Base-by-base conservation (phyloP, 1,140 invertebrate species). In the Pseudomyrmex dendroicus region DNA sequence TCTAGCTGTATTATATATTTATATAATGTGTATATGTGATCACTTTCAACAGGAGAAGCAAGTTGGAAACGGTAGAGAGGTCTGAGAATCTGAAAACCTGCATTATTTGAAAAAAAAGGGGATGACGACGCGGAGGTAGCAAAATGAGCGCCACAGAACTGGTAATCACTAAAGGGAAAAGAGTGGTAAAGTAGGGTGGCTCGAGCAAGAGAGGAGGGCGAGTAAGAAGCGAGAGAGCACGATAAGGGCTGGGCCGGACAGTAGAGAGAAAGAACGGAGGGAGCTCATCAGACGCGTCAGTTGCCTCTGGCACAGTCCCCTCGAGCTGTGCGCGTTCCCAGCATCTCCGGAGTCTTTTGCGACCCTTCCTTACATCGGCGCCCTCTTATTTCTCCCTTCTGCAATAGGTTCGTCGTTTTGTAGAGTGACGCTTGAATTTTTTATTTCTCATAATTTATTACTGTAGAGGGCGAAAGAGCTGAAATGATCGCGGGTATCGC, bases 211-310 rank as follows among this genome's bases (percentile, higher is more conserved):
- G 57, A 73, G 62, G 82, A 70, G 76, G 64, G 22, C 17, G 83
- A 80, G 59, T 12, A 62, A 15, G 80, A 61, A 48, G 50, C 15
- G 52, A 63, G 64, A 66, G 66, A 76, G 70, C 52, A 12, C 5
- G 63, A 57, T 25, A 25, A 44, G 13, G 50, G 10, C 20, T 57
- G 50, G 57, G n/a, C 61, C 46, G 76, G 76, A 57, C 64, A 46
- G 56, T 57, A 15, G 9, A 2, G 44, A 22, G 67, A 10, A 64
- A 52, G n/a, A 17, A 68, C 10, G 13, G 66, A 64, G 68, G 22
- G 61, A 54, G 52, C 66, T 82, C 72, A 70, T 84, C 64, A 76
- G 82, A 84, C 82, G 83, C 74, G 73, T 80, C 82, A 76, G 82
- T 74, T 61, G 62, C 80, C 74, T 67, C 82, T 63, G 83, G 83